phyloP scores from a whole-genome alignment of 2,113 vertebrate genomes.

The Psittacara wagleri region DNA sequence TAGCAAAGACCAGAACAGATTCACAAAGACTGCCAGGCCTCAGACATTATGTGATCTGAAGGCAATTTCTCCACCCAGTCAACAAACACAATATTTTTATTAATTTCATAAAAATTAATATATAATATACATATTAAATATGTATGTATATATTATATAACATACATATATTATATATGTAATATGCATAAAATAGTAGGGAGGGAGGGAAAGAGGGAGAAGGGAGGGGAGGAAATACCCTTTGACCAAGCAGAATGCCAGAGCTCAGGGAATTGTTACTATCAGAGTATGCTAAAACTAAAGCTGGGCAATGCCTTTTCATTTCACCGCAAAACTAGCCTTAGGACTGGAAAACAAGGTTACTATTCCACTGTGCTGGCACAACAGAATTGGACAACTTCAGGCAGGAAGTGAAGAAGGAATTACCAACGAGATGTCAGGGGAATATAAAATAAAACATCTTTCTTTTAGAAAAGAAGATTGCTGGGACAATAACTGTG shows the following conservation, averaged over 20 bases:
- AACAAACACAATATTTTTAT: conserved; percentile 50
- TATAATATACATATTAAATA: too few species aligned
- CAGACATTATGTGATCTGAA: conserved; percentile 53
- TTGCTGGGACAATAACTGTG: background rate
- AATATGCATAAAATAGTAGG: background rate
- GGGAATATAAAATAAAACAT: background rate
- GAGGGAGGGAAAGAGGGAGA: background rate
- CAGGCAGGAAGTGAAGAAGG: background rate
- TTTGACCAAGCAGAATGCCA: conserved; percentile 39
- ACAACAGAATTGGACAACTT: background rate
- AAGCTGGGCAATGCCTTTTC: background rate
- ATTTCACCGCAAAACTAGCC: conserved; percentile 8
- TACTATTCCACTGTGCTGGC: conserved; percentile 3
- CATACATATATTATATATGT: too few species aligned
- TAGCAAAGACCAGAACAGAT: conserved; percentile 32
- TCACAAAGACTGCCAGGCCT: conserved; percentile 8
- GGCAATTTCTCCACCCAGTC: conserved; percentile 46
- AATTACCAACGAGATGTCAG: background rate
- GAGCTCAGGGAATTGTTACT: conserved; percentile 8
- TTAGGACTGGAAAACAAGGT: conserved; percentile 10
- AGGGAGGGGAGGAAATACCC: conserved; percentile 4
- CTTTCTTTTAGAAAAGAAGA: background rate
- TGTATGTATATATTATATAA: too few species aligned
- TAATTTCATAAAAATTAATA: conserved; percentile 15
- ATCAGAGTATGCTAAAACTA: conserved; percentile 8